Conservation (phyloP, 92 coral and sea anemone species). For the Anthopleura xanthogrammica region DNA sequence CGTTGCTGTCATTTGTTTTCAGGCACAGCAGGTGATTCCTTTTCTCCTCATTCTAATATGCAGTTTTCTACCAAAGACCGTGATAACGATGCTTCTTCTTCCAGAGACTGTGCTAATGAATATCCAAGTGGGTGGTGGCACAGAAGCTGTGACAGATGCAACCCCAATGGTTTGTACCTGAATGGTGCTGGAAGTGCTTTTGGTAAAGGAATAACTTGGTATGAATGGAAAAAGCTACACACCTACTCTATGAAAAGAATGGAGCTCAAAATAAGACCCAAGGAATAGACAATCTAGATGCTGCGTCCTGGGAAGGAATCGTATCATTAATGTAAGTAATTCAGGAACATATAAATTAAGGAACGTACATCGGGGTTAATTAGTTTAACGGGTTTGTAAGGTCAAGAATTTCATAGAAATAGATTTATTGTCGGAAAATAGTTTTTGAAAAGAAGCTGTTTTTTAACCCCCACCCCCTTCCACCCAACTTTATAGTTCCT, state of each 20-base stretch:
- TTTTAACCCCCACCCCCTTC: too few species aligned
- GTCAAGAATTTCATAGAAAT: too few species aligned
- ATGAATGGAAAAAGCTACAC: background rate
- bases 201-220: constrained; percentile 11
- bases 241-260: constrained; percentile 19
- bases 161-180: constrained; percentile 21
- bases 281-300: too few species aligned
- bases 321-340: too few species aligned
- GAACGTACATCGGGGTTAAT: too few species aligned
- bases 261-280: constrained; percentile 19
- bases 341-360: too few species aligned
- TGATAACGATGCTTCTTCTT: constrained; percentile 9
- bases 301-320: too few species aligned
- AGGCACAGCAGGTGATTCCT: constrained; percentile 8
- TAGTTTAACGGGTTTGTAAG: too few species aligned
- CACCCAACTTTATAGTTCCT: too few species aligned
- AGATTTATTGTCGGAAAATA: too few species aligned
- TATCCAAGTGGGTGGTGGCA: constrained; percentile 19
- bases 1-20: background rate
- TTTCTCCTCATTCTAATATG: background rate
- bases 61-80: constrained; percentile 23
- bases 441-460: too few species aligned
- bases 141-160: constrained; percentile 5
- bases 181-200: constrained; percentile 15
- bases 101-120: background rate